Percentiles rank a stretch among this genome's conserved stretches.
Conservation (phyloP, 37 sponge, comb jelly and placozoan species). For the Hexactinellida sp. region DNA sequence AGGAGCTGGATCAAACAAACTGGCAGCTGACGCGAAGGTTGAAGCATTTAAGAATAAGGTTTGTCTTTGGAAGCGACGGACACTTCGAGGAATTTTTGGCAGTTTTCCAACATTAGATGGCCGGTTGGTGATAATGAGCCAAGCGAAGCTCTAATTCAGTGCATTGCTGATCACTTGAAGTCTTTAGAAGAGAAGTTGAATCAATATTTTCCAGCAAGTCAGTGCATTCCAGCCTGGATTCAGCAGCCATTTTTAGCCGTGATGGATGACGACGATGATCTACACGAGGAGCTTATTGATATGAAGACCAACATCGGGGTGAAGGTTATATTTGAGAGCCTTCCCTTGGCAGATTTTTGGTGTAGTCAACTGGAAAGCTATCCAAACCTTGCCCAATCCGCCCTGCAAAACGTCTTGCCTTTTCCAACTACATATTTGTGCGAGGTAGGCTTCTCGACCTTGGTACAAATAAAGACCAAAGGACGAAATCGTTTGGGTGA, state of each 20-base stretch:
- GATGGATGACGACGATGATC: not conserved
- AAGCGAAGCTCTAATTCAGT: not conserved
- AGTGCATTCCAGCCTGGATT: not conserved
- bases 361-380: too few species aligned
- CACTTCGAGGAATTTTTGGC: not conserved
- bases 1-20: not conserved
- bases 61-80: not conserved
- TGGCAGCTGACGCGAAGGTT: not conserved
- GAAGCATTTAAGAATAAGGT: not conserved
- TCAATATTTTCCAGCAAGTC: not conserved
- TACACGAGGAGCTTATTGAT: too few species aligned
- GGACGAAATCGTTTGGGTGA: too few species aligned
- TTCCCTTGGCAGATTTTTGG: too few species aligned
- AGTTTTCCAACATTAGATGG: not conserved
- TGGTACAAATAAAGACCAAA: too few species aligned
- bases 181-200: not conserved
- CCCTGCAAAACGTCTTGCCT: too few species aligned
- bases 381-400: too few species aligned
- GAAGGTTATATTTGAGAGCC: too few species aligned
- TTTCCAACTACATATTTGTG: too few species aligned
- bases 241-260: not conserved
- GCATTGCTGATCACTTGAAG: not conserved
- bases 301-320: too few species aligned
- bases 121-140: not conserved
- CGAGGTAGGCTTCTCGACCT: too few species aligned